Percentiles rank a stretch among this genome's conserved stretches.
Evolutionary conservation across 1,140 invertebrate species (phyloP).

Genomic region (Drosophila navojoa): DNA sequence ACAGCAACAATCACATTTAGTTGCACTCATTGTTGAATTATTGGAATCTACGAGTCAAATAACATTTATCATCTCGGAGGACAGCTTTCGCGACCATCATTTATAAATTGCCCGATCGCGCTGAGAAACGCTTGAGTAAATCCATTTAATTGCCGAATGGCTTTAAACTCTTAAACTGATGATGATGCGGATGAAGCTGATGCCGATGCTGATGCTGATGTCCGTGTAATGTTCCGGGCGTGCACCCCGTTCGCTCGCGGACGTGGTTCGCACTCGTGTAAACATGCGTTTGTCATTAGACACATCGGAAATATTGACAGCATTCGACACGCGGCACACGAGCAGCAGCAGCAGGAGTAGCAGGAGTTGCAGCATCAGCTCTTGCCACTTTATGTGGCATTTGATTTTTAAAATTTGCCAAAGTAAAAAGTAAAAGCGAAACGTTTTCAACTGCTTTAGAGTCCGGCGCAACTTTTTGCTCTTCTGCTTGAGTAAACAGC

Average conservation of each 20-base stretch:
- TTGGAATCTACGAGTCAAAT: slow-evolving; percentile 6
- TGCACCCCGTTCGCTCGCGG: slow-evolving; percentile 51
- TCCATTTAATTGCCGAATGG: slow-evolving; percentile 70
- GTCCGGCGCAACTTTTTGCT: slow-evolving; percentile 38
- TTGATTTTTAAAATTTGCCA: slow-evolving; percentile 77
- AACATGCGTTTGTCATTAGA: slow-evolving; percentile 83
- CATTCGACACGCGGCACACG: slow-evolving; percentile 76
- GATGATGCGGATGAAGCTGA: neutral
- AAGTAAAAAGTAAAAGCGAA: slow-evolving; percentile 23
- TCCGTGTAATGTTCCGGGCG: slow-evolving; percentile 61
- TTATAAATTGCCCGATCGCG: slow-evolving; percentile 73
- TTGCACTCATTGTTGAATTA: slow-evolving; percentile 9
- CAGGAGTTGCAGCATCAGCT: slow-evolving; percentile 3
- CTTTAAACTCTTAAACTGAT: slow-evolving; percentile 29
- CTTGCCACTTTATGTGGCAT: slow-evolving; percentile 68
- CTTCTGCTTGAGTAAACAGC: slow-evolving; percentile 73
- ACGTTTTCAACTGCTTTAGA: slow-evolving; percentile 30
- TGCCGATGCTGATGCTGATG: slow-evolving; percentile 35
- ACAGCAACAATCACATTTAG: slow-evolving; percentile 1
- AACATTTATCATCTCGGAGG: slow-evolving; percentile 54
- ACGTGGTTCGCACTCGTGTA: slow-evolving; percentile 81
- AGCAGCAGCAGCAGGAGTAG: slow-evolving; percentile 12
- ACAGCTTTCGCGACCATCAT: slow-evolving; percentile 65
- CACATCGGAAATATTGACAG: slow-evolving; percentile 79
- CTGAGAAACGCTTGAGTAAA: slow-evolving; percentile 72